phyloP scores from a whole-genome alignment of 2,888 invertebrate species.

The Himalopsyche japonica region DNA sequence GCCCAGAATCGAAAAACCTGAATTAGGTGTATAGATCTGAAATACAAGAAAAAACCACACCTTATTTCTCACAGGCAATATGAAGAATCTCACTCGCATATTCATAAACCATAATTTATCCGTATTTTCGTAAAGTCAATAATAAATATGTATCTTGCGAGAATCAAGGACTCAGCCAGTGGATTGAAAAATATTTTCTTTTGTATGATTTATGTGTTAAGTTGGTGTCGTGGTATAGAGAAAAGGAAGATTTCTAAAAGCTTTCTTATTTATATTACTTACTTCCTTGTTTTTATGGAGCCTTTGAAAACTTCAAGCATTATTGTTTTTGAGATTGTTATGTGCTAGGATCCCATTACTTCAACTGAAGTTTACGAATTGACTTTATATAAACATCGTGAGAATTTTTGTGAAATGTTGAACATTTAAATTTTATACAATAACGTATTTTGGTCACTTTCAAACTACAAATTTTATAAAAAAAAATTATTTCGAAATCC shows the following conservation, averaged over 20 bases:
- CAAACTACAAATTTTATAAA: no score
- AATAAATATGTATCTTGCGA: background rate
- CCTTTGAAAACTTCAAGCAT: background rate
- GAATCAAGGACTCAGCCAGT: background rate
- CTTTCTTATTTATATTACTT: background rate
- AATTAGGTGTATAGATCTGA: background rate
- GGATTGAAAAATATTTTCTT: constrained; percentile 1
- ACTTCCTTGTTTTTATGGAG: background rate
- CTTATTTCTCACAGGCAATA: background rate
- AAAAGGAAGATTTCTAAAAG: background rate
- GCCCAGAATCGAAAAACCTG: background rate
- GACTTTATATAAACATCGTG: no score
- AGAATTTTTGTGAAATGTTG: no score
- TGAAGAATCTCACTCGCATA: background rate
- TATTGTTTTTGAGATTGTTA: background rate
- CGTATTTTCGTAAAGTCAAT: background rate
- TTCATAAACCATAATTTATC: background rate
- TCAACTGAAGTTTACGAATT: background rate
- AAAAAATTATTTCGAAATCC: no score
- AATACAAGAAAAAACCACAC: background rate
- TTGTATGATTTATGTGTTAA: background rate
- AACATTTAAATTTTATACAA: no score
- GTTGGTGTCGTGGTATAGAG: background rate
- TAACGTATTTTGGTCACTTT: no score
- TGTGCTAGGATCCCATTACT: background rate